phyloP scores from a whole-genome alignment of 2,888 invertebrate species.

The Drosophila melanosoma region DNA sequence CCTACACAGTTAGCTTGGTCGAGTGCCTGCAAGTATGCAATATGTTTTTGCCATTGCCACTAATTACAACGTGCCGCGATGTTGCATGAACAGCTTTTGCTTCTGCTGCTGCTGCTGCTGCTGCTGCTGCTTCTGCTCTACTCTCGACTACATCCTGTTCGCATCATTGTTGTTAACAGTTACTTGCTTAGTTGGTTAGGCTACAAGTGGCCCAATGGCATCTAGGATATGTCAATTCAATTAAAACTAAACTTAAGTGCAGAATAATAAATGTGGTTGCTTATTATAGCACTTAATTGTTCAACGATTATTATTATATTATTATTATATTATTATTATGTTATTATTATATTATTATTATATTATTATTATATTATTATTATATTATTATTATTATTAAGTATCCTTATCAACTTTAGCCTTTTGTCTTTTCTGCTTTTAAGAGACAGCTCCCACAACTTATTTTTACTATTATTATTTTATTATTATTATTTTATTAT shows the following conservation, averaged over 20 bases:
- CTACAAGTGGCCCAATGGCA: constrained; percentile 1
- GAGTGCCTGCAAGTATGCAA: constrained; percentile 79
- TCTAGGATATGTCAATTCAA: constrained; percentile 22
- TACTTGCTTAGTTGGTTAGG: background rate
- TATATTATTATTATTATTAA: too few relatives aligned
- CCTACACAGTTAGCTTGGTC: constrained; percentile 26
- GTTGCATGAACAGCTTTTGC: constrained; percentile 42
- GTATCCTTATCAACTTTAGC: background rate
- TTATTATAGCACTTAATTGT: background rate
- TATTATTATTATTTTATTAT: too few relatives aligned
- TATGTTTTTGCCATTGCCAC: constrained; percentile 76
- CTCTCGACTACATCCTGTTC: constrained; percentile 28
- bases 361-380: background rate
- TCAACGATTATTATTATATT: background rate
- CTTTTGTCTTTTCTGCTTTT: background rate
- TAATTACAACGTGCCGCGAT: constrained; percentile 67
- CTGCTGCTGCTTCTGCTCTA: constrained; percentile 32
- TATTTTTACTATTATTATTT: too few relatives aligned
- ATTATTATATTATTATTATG: too few relatives aligned
- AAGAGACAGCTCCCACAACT: background rate
- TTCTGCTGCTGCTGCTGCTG: constrained; percentile 24
- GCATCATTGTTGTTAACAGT: constrained; percentile 14
- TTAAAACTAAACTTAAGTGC: background rate
- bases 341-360: background rate
- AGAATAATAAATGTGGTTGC: background rate